These are phyloP conservation scores for Drosophila pseudotakahashii DNA, from an alignment of 2,888 invertebrate species.

Conservation along the genomic window DNA sequence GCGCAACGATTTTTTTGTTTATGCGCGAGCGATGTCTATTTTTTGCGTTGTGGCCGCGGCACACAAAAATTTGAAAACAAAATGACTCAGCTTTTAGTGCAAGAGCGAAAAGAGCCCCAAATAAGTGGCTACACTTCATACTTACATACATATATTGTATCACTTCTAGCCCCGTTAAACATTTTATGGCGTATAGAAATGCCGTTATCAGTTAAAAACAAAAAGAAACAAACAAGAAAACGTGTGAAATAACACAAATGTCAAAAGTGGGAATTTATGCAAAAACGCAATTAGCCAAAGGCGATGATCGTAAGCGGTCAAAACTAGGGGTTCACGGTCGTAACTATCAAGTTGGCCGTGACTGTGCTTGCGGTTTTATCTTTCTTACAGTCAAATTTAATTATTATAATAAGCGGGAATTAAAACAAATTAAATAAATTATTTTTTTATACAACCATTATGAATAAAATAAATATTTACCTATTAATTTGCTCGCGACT, in stretches of 20 bases:
- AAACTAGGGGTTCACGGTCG: conserved; percentile 21
- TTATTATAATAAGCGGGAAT: no score
- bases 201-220: conserved; percentile 18
- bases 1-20: conserved; percentile 46
- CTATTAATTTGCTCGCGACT: not conserved
- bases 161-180: conserved; percentile 19
- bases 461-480: no score
- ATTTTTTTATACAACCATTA: no score
- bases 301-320: conserved; percentile 22
- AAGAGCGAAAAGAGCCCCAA: conserved; percentile 44
- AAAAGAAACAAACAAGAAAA: conserved; percentile 18
- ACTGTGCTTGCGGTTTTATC: not conserved
- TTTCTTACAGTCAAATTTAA: no score
- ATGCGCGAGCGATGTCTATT: conserved; percentile 39
- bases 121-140: conserved; percentile 20
- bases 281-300: conserved; percentile 43
- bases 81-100: conserved; percentile 67
- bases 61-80: conserved; percentile 52
- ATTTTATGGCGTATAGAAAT: conserved; percentile 27
- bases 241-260: conserved; percentile 25
- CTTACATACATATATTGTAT: conserved; percentile 15
- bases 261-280: conserved; percentile 35
- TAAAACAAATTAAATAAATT: no score
- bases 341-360: conserved; percentile 5
- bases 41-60: conserved; percentile 51